Evolutionary conservation across 2,113 vertebrate genomes (phyloP), one percentile per base, ranked within the genome.

Genomic region (Loxodonta africana): DNA sequence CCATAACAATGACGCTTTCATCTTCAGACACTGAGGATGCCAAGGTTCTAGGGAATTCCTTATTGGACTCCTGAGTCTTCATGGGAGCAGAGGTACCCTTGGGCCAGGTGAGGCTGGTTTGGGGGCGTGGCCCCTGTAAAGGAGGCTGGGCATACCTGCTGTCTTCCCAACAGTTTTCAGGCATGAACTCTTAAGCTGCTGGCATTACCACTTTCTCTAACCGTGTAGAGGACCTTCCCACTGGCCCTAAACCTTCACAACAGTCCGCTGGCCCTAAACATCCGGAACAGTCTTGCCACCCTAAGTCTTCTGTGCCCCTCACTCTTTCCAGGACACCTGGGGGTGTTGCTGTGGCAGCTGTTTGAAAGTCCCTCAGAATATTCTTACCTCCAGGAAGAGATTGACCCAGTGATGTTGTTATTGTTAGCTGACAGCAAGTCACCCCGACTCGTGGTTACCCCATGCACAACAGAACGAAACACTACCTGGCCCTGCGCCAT

Each of bases 181-280:
- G 2, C 25, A 37, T 0, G 2, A n/a, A 20, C 4, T 18, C 51
- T 30, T 28, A 8, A 0, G 0, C 20, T 2, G 18, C 73, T 81
- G 60, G 26, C 2, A 0, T 57, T 0, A 1, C 0, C 1, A 69
- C 84, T 6, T 0, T 76, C 17, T 4, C 74, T 83, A 8, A 78
- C 37, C 0, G 1, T 46, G 17, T 4, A 0, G 48, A 53, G 74
- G 76, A 44, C 46, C 5, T 8, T 51, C 63, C 23, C 53, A 0
- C 4, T 33, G 82, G 28, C 65, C 65, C 44, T 15, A 1, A 44
- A 37, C 23, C 37, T 60, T 57, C 2, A 48, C 23, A 71, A 21
- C 6, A 14, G 57, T 5, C 23, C 53, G 0, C 4, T 33, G 82
- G 28, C 65, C 65, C 44, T 15, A 1, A 44, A 37, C 23, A 30